These are phyloP conservation scores for Metallyticus violacea DNA, from an alignment of 2,888 invertebrate genomes.

Conservation along the genomic window DNA sequence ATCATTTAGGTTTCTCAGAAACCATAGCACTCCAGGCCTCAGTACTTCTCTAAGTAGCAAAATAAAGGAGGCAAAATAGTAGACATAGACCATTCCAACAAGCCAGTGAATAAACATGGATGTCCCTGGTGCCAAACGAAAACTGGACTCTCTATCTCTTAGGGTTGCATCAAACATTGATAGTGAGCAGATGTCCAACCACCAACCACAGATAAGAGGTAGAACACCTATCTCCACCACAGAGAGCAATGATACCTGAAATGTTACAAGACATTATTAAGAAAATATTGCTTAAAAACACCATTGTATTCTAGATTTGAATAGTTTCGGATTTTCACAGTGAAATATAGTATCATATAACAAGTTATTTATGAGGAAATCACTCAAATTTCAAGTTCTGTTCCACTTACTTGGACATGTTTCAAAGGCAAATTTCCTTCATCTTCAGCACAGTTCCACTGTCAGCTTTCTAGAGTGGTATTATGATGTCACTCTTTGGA, in stretches of 20 bases:
- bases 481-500: no score
- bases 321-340: no score
- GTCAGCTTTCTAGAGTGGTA: no score
- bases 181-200: conserved; percentile 96
- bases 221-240: conserved; percentile 97
- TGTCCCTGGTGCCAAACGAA: conserved; percentile 89
- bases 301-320: no score
- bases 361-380: no score
- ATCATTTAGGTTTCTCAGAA: conserved; percentile 95
- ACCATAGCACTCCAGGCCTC: conserved; percentile 97
- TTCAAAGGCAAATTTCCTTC: no score
- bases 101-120: conserved; percentile 99
- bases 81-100: conserved; percentile 98
- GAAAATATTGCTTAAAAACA: no score
- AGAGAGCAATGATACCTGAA: conserved; percentile 84
- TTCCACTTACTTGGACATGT: no score
- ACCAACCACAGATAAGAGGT: conserved; percentile 97
- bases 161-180: conserved; percentile 87
- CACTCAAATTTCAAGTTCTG: no score
- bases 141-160: conserved; percentile 82
- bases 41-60: conserved; percentile 88
- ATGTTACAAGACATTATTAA: conserved; percentile 39
- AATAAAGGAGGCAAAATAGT: conserved; percentile 98
- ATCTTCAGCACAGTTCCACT: no score
- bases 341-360: no score